Evolutionary conservation across 1,140 invertebrate genomes (phyloP), one percentile per base, ranked within the genome.

Genomic region (Tenebrio molitor): DNA sequence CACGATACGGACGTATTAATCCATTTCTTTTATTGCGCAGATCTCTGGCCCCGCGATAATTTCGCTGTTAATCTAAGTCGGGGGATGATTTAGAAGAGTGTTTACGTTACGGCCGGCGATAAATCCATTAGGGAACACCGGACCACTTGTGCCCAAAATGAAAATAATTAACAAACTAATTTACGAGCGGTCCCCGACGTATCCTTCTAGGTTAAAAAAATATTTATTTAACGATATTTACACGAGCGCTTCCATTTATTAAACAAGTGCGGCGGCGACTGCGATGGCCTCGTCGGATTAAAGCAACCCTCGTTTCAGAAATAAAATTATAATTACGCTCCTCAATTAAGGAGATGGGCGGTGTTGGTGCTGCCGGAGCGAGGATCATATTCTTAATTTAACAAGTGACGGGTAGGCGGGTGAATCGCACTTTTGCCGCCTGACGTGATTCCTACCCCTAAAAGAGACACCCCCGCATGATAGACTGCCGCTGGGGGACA

Each of bases 321-420:
- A 58, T 29, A 15, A 58, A 58, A 58, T 58, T 58, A 58, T 29
- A 58, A 58, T 58, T 58, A 58, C 50, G 21, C 21, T 12, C 6
- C 23, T 25, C 64, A 66, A 66, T 66, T 66, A 66, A 66, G 25
- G 14, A 23, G 25, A 65, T 65, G 64, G 64, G 64, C 64, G 64
- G 17, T 33, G 17, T 16, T 34, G 7, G 10, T 12, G 16, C 62
- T 25, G 63, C 63, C 63, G 6, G 25, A 3, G 10, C 36, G 62
- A 77, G 73, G 71, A 80, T 81, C 80, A 80, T 79, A 79, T 81
- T 79, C 80, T 81, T 81, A 81, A 81, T 81, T 80, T 81, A 75
- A 74, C 75, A 74, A 75, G 79, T 78, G 80, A 81, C 75, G 74
- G 70, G 67, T 53, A 72, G 77, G 77, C 74, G 78, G 78, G 74